Evolutionary conservation across 2,888 invertebrate species (phyloP), one percentile per base, ranked within the genome.

Genomic region (Drosophila setosimentum): DNA sequence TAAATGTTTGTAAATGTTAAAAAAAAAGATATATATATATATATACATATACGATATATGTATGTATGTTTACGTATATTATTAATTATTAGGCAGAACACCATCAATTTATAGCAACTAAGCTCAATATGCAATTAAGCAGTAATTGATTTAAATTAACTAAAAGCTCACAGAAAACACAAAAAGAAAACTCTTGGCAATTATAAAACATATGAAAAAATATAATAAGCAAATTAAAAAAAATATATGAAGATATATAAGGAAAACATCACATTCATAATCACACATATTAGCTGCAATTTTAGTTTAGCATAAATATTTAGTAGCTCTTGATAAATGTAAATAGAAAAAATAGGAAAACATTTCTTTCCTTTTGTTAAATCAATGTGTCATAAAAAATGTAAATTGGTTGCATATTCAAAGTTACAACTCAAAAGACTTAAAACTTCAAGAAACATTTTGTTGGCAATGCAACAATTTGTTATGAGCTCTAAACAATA

Each of bases 1-100:
- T 81, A 90, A 81, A 87, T 88, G 82, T 79, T 63, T 83, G 78
- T 84, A 89, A 78, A 86, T 82, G 77, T 82, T 70, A 49, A 58
- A 50, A 33, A 8, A 33, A 3, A 16, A 24, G 6, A 30, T 24
- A 24, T 0, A 10, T 24, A 33, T 7, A 18, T 35, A 18, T 35
- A 13, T 35, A 3, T 24, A 35, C 16, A 16, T 45, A 7, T 45
- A 8, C 2, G 10, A 27, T 27, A 27, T 55, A 55, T 37, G 33
- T 35, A 42, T 42, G 16, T n/a, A n/a, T n/a, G n/a, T 40, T n/a
- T 27, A 45, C 16, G 24, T 45, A 45, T 24, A 45, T 45, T 24
- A 42, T 8, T 45, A 24, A 45, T 16, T 45, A 51, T 11, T 54
- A 53, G 61, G 24, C 49, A 35, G 29, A 59, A 29, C n/a, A 50